Evolutionary conservation across 2,797 vertebrate genomes (phyloP), one percentile per base, ranked within the genome.

Genomic region (Sternotherus odoratus): DNA sequence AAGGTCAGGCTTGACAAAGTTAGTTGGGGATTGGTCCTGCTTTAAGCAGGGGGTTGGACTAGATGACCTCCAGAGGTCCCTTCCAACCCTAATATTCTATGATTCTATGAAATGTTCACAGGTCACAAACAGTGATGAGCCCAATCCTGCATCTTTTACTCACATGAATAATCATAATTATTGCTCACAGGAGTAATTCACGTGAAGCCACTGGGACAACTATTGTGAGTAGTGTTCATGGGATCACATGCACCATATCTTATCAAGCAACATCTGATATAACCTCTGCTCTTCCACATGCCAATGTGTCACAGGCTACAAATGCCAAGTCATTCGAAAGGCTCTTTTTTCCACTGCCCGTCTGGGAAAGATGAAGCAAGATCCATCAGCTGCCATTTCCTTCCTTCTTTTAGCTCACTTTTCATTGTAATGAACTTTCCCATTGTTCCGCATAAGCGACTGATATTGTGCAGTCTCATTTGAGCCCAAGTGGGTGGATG

Each of bases 371-470:
- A 69, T 90, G 82, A 86, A 17, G 86, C 89, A 86, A 79, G 83
- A 23, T 21, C 19, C n/a, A 69, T 69, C 21, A 39, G 66, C n/a
- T 94, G 82, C 78, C 54, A 60, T 86, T 94, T 83, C 77, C 72
- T 90, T 82, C 66, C 83, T 93, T 84, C 88, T 50, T 39, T 89
- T 30, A 23, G 36, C 21, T 69, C 56, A 43, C 49, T 87, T 80
- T 86, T 91, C 95, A 94, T 92, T 91, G 33, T 72, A 88, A 57
- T 46, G n/a, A 95, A 91, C 91, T 89, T 91, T 93, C 72, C 15
- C 26, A 69, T 75, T 78, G 82, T 85, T 79, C 85, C 77, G 77
- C 54, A 48, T 17, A 92, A 93, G 94, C 86, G 93, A 83, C 72
- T 6, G 17, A 89, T 77, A 87, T 56, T 85, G 53, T 79, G 46